Evolutionary conservation across 2,797 vertebrate species (phyloP).

Genomic region (Microchirus variegatus): DNA sequence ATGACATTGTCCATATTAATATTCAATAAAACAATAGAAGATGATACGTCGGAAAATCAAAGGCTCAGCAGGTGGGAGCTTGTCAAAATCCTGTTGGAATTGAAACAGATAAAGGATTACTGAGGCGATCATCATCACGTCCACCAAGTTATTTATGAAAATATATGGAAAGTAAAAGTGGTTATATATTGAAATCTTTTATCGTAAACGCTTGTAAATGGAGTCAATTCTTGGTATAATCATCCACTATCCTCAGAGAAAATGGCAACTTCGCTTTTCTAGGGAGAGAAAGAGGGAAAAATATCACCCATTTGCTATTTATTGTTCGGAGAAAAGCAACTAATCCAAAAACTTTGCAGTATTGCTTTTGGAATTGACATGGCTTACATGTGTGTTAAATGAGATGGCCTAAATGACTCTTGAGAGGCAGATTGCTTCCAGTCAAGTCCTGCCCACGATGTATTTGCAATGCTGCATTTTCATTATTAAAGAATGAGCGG

Average conservation of each 20-base stretch:
- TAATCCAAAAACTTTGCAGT: conserved; percentile 28
- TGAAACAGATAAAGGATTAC: conserved; percentile 60
- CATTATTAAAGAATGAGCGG: conserved; percentile 66
- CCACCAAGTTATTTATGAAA: neutral
- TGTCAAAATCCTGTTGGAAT: conserved; percentile 51
- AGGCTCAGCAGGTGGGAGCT: conserved; percentile 73
- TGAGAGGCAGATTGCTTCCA: conserved; percentile 54
- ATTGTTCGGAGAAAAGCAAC: conserved; percentile 33
- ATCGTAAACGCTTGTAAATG: neutral
- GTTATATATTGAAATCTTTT: neutral
- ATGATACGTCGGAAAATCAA: conserved; percentile 62
- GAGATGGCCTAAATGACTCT: conserved; percentile 59
- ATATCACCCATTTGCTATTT: conserved; percentile 11
- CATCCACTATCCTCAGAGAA: conserved; percentile 5
- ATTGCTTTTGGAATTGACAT: conserved; percentile 42
- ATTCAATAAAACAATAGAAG: conserved; percentile 77
- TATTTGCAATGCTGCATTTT: conserved; percentile 58
- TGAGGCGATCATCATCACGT: conserved; percentile 37
- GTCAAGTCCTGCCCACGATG: conserved; percentile 44
- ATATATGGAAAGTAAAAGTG: conserved; percentile 4
- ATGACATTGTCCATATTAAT: conserved; percentile 72
- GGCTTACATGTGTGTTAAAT: conserved; percentile 52
- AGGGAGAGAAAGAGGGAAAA: neutral
- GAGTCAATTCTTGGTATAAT: neutral
- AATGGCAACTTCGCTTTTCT: conserved; percentile 9